phyloP scores from a whole-genome alignment of 2,113 vertebrate species.

The Bujurquina vittata region DNA sequence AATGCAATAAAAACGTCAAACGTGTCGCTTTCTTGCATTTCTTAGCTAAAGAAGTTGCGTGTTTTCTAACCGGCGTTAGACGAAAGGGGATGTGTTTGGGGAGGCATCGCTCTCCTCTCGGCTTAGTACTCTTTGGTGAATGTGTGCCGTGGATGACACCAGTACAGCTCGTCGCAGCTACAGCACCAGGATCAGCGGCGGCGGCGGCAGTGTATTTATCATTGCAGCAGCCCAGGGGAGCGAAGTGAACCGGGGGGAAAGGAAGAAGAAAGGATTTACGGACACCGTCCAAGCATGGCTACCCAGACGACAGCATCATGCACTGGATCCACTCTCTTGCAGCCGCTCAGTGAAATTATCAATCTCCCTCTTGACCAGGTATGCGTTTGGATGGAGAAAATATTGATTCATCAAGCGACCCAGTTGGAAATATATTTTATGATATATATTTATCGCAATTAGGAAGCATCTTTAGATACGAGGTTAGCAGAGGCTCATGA shows the following conservation, averaged over 20 bases:
- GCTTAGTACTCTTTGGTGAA: conserved; percentile 46
- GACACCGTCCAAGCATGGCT: conserved; percentile 82
- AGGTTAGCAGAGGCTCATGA: conserved; percentile 21
- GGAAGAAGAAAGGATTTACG: conserved; percentile 50
- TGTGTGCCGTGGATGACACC: conserved; percentile 67
- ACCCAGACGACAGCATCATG: conserved; percentile 84
- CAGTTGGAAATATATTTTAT: neutral
- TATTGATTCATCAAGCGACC: neutral
- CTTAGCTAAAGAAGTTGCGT: neutral
- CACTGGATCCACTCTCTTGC: conserved; percentile 92
- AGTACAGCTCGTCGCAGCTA: conserved; percentile 56
- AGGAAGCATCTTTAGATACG: neutral
- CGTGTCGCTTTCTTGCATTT: neutral
- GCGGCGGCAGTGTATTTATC: conserved; percentile 14
- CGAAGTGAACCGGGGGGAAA: conserved; percentile 32
- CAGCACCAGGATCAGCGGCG: conserved; percentile 42
- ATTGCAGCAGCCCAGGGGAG: conserved; percentile 48
- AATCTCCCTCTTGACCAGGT: conserved; percentile 95
- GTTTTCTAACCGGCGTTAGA: neutral
- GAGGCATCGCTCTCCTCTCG: neutral
- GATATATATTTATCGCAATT: neutral
- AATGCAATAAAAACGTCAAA: neutral
- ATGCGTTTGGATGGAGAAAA: conserved; percentile 46
- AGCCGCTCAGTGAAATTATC: conserved; percentile 92
- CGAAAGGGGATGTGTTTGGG: neutral